A percentile compares a stretch with the other conserved stretches of the same genome.
Conservation (phyloP, 2,797 vertebrate genomes). For the Sebastes baramenuke region DNA sequence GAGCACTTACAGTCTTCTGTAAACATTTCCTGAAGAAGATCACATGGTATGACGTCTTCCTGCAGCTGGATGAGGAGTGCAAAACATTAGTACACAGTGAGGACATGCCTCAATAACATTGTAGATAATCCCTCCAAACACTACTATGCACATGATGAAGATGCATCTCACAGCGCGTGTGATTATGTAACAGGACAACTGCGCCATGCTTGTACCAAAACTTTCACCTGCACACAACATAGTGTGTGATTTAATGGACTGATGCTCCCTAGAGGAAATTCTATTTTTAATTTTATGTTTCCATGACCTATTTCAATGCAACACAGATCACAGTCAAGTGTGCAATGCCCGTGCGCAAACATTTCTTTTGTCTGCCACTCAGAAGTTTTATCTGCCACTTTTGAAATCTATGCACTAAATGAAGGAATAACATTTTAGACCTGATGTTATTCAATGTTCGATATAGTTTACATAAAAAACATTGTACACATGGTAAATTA, state of each 20-base stretch:
- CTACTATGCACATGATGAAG: background rate
- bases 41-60: slow-evolving; percentile 1
- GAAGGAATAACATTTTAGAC: no score
- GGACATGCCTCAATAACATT: background rate
- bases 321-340: background rate
- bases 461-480: no score
- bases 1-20: slow-evolving; percentile 20
- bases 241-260: background rate
- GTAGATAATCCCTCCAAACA: background rate
- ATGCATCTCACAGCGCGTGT: background rate
- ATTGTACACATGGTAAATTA: no score
- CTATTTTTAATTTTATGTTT: background rate
- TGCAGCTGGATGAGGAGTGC: slow-evolving; percentile 25
- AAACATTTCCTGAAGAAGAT: slow-evolving; percentile 28
- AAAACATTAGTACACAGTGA: background rate
- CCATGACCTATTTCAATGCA: background rate
- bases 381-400: no score
- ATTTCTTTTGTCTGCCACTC: background rate
- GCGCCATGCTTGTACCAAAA: background rate
- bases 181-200: background rate
- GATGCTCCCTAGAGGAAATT: background rate
- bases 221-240: background rate
- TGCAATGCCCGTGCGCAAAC: background rate
- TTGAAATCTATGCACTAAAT: no score
- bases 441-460: no score